Percentiles rank a stretch among this genome's conserved stretches.
Conservation (phyloP, 2,797 vertebrate species). For the Sebastiscus tertius region DNA sequence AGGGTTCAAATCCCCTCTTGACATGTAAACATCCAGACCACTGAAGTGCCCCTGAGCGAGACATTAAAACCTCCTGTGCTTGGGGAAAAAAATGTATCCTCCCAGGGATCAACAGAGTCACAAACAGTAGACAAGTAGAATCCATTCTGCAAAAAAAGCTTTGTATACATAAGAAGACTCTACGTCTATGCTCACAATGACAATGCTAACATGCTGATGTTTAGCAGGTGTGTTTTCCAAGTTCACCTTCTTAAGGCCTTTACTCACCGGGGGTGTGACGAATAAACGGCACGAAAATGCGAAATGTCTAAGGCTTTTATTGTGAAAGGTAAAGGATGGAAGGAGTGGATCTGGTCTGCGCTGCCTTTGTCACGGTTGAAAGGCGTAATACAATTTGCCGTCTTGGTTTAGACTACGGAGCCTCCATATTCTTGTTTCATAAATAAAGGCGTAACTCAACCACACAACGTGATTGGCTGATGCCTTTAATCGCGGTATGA, state of each 20-base stretch:
- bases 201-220: neutral
- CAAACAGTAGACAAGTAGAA: neutral
- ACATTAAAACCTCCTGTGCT: neutral
- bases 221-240: neutral
- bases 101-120: neutral
- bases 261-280: too few relatives aligned
- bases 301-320: too few relatives aligned
- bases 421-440: too few relatives aligned
- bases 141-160: neutral
- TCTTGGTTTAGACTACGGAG: too few relatives aligned
- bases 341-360: too few relatives aligned
- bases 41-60: constrained; percentile 14
- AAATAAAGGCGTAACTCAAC: too few relatives aligned
- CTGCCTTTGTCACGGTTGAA: too few relatives aligned
- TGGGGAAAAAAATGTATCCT: neutral
- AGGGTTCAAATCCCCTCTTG: constrained; percentile 30
- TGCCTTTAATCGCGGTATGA: too few relatives aligned
- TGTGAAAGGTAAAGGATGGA: too few relatives aligned
- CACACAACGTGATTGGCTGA: too few relatives aligned
- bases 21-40: constrained; percentile 15
- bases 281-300: too few relatives aligned
- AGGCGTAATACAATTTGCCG: too few relatives aligned
- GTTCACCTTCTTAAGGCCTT: neutral
- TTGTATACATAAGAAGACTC: neutral
- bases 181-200: neutral